These are phyloP conservation scores for Ips nitidus DNA, from an alignment of 1,140 invertebrate genomes.

Conservation along the genomic window DNA sequence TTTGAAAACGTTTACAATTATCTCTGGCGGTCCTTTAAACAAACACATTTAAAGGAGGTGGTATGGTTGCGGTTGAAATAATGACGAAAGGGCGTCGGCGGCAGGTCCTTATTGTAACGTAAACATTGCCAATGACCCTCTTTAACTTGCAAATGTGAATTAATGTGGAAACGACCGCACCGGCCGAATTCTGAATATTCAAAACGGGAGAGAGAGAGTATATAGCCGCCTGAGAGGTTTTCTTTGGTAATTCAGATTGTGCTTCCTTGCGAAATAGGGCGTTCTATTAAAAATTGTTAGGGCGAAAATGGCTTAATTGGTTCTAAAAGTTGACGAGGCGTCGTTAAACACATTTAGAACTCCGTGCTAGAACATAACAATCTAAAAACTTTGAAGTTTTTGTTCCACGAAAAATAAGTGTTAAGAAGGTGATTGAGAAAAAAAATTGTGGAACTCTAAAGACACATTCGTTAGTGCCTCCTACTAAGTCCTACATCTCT, in stretches of 20 bases:
- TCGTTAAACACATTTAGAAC: no score
- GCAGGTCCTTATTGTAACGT: conserved; percentile 25
- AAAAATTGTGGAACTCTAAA: not conserved
- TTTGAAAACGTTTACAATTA: no score
- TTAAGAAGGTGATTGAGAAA: not conserved
- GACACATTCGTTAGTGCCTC: not conserved
- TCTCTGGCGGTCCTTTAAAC: no score
- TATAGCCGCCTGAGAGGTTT: conserved; percentile 14
- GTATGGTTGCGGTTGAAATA: conserved; percentile 15
- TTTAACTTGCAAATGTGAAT: conserved; percentile 33
- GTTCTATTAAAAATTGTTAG: not conserved
- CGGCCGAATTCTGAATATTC: conserved; percentile 27
- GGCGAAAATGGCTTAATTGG: not conserved
- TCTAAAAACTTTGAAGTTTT: not conserved
- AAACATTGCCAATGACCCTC: conserved; percentile 33
- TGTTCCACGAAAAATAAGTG: not conserved
- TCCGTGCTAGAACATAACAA: not conserved
- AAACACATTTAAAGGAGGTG: no score
- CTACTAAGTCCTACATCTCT: not conserved
- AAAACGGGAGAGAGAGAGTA: conserved; percentile 18
- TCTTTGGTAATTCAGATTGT: conserved; percentile 14
- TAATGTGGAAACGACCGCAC: conserved; percentile 18
- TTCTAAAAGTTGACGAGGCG: not conserved
- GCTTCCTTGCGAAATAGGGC: not conserved
- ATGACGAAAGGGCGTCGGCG: conserved; percentile 14